These are phyloP conservation scores for Sceliomorpha sp. DNA, from an alignment of 2,888 invertebrate species.

Conservation along the genomic window DNA sequence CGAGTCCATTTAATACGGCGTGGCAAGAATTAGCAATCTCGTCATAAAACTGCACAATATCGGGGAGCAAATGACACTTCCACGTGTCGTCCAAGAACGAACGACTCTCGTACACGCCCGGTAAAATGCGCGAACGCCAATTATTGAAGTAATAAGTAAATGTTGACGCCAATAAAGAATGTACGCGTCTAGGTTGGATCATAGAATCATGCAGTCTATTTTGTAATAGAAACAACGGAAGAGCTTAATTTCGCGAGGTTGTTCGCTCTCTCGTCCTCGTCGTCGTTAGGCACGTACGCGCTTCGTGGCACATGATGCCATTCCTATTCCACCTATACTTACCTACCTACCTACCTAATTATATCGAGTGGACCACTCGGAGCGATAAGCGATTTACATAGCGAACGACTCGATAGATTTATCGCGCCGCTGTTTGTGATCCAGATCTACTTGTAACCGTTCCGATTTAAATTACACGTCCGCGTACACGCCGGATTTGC, in stretches of 20 bases:
- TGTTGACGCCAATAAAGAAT: constrained; percentile 55
- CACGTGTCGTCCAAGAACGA: neutral
- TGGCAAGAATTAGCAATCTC: too few relatives aligned
- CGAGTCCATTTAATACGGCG: too few relatives aligned
- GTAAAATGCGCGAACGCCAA: constrained; percentile 39
- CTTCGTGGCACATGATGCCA: constrained; percentile 64
- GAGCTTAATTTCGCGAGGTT: constrained; percentile 77
- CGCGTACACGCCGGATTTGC: too few relatives aligned
- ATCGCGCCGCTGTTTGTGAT: constrained; percentile 61
- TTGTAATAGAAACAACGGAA: constrained; percentile 81
- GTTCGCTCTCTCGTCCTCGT: constrained; percentile 61
- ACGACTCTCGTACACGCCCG: constrained; percentile 2
- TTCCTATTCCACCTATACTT: constrained; percentile 69
- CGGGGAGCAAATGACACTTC: too few relatives aligned
- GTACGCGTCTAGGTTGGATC: constrained; percentile 57
- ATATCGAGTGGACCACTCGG: constrained; percentile 77
- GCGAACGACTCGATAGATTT: constrained; percentile 74
- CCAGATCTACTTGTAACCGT: constrained; percentile 44
- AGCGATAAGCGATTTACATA: constrained; percentile 80
- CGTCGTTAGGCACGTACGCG: constrained; percentile 73
- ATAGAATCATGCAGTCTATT: constrained; percentile 78
- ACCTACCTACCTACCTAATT: constrained; percentile 74
- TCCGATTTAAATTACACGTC: constrained; percentile 38
- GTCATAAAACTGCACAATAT: too few relatives aligned
- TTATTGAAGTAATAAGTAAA: constrained; percentile 40